phyloP scores from a whole-genome alignment of 2,113 vertebrate species.

The Nicator chloris region DNA sequence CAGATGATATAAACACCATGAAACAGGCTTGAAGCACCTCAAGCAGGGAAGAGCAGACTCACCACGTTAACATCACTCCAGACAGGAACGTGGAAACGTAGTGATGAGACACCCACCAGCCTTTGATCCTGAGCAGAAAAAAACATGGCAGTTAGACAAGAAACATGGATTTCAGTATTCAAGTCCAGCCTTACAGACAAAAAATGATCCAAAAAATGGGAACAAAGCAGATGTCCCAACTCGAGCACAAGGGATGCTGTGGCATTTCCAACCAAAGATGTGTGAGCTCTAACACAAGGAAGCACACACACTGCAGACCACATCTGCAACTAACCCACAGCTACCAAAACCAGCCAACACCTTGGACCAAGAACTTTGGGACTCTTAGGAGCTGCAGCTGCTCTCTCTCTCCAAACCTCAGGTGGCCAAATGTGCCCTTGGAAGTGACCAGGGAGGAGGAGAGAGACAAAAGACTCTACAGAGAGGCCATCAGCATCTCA shows the following conservation, averaged over 20 bases:
- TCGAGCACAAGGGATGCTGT: neutral
- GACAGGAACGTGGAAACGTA: slow-evolving; percentile 96
- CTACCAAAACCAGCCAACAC: neutral
- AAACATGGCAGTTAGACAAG: neutral
- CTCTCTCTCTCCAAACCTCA: neutral
- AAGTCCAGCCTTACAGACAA: neutral
- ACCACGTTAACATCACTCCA: slow-evolving; percentile 98
- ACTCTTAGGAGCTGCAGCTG: neutral
- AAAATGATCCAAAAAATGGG: neutral
- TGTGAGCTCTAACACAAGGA: neutral
- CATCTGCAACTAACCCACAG: neutral
- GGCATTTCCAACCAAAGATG: neutral
- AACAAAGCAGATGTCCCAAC: neutral
- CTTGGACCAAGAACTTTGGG: neutral
- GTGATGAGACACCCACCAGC: slow-evolving; percentile 99
- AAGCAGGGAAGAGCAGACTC: slow-evolving; percentile 35
- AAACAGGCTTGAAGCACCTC: neutral
- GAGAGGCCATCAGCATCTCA: neutral
- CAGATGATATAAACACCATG: neutral
- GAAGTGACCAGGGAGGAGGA: neutral
- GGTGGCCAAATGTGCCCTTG: neutral
- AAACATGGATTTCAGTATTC: neutral
- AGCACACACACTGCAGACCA: neutral
- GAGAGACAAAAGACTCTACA: neutral
- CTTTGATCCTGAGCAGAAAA: slow-evolving; percentile 84